Base-by-base conservation (phyloP, 2,797 vertebrate genomes). In the Onychomys torridus region DNA sequence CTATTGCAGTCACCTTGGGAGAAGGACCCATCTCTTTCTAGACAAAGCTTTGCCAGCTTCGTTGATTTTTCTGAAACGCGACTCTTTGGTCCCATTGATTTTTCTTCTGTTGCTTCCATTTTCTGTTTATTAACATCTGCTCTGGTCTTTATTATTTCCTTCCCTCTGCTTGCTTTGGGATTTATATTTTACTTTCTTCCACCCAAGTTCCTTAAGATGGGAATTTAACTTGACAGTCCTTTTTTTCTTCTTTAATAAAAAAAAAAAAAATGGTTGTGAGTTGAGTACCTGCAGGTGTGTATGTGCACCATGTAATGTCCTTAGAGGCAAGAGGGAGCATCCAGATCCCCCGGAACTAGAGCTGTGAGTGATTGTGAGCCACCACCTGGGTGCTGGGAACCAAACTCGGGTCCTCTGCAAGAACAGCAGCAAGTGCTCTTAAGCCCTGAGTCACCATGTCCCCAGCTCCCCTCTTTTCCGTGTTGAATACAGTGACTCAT, bases 141-240 rank as follows among this genome's bases (percentile, higher is more conserved):
- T 86, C 65, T 91, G 21, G 65, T 78, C 46, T 90, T 95, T 73
- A 67, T 85, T 82, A 67, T 92, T 92, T 93, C 78, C 55, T 94
- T 88, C 55, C 11, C 59, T 59, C 55, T 79, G 57, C 19, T 59
- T 86, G 27, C 73, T 89, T 81, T 73, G 27, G n/a, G 34, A 81
- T 90, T 71, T 89, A 77, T 90, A 65, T 85, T 40, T 34, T 69
- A 76, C 23, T 32, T 21, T 32, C 25, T 59, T 9, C 5, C 8
- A 23, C 37, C 21, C 25, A 29, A n/a, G 2, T 61, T 65, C 57
- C 73, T 95, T 69, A 13, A 79, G 55, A 76, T 29, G 5, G 57
- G 71, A 91, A 43, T 52, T 65, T 61, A 65, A 46, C 25, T 65
- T 69, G 59, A 91, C n/a, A 93, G 32, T 75, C 49, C 69, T 29